A percentile compares a stretch with the other conserved stretches of the same genome.
phyloP scores from a whole-genome alignment of 2,888 invertebrate species.

The Unio pictorum region DNA sequence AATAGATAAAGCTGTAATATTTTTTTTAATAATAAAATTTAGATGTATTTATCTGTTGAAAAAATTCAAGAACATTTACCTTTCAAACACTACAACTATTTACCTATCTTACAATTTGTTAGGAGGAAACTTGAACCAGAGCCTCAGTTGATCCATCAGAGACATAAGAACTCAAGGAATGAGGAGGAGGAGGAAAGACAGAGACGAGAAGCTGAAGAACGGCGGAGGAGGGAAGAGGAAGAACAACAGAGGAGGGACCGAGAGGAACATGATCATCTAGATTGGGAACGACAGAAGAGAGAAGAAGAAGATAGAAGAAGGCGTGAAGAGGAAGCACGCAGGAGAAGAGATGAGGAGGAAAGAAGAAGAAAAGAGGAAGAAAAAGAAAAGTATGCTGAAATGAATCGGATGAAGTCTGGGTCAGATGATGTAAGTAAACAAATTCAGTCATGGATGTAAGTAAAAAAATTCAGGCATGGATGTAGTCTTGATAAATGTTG shows the following conservation, averaged over 20 bases:
- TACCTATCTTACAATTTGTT: too few species aligned
- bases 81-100: too few species aligned
- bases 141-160: constrained; percentile 12
- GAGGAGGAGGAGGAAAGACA: constrained; percentile 12
- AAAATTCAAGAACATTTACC: too few species aligned
- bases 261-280: constrained; percentile 23
- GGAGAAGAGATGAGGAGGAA: constrained; percentile 24
- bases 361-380: constrained; percentile 24
- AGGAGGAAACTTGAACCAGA: constrained; percentile 17
- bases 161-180: constrained; percentile 1
- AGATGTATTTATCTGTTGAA: too few species aligned
- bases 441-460: not conserved
- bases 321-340: constrained; percentile 31
- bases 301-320: constrained; percentile 29
- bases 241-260: constrained; percentile 23
- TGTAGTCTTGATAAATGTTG: too few species aligned
- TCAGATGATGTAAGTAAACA: constrained; percentile 38
- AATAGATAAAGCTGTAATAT: too few species aligned
- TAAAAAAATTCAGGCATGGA: too few species aligned
- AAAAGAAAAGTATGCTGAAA: constrained; percentile 28
- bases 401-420: constrained; percentile 28
- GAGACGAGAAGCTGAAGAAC: constrained; percentile 30
- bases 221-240: constrained; percentile 32
- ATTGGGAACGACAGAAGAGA: constrained; percentile 24
- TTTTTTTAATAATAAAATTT: too few species aligned